Evolutionary conservation across 2,888 invertebrate species (phyloP), one percentile per base, ranked within the genome.

Genomic region (Lepidocyrtinus sp.): DNA sequence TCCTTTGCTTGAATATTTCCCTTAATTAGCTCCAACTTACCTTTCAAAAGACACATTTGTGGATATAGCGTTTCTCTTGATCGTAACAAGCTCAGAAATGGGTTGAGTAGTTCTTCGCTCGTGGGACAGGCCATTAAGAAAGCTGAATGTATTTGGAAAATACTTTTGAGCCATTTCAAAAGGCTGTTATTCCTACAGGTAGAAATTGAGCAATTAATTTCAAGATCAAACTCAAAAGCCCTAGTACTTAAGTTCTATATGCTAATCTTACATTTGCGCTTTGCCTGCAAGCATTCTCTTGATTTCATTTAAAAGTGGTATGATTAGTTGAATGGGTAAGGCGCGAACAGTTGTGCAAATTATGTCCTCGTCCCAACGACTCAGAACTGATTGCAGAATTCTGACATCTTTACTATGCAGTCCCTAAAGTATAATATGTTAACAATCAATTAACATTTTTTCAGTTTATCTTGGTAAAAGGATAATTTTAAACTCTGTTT

Each of bases 361-460:
- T 0, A 94, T 90, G 0, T 89, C 90, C 21, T 92, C 90, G 73
- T 95, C 93, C 67, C 91, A 91, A 67, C 91, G 91, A 61, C 91
- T 90, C 0, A 97, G 89, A 1, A 96, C 96, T 72, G 91, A 92
- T 83, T 92, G 90, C 27, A 97, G 89, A 86, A 97, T 92, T 61
- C 89, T 90, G 82, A 91, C 91, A 88, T 98, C 96, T 87, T 93
- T 93, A 87, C 96, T 97, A 87, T 95, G 95, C 36, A 98, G 89
- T 0, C 95, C 96, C 87, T 90, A 55, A 15, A 65, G 27, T 55
- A 70, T 55, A 15, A n/a, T n/a, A n/a, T 21, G 68, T 55, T 46
- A 24, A 12, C 27, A 21, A 45, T 50, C 2, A 55, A 61, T 24
- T 36, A 17, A 46, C 15, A 12, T 12, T 46, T 46, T 2, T 36